Evolutionary conservation across 2,888 invertebrate species (phyloP).

Genomic region (Phorcus lineatus): DNA sequence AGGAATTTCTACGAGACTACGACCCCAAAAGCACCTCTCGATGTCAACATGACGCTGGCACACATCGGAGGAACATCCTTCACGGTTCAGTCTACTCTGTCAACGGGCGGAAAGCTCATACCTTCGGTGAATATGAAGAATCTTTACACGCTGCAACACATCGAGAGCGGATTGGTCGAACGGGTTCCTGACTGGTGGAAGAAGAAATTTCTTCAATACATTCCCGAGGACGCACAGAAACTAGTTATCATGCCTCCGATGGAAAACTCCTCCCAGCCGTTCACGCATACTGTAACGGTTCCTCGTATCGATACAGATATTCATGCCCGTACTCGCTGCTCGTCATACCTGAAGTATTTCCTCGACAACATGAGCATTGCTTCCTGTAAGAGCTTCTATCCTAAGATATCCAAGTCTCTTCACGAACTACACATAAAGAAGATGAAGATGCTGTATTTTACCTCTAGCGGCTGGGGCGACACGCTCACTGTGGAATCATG

Average conservation of each 20-base stretch:
- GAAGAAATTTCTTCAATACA: slow-evolving; percentile 42
- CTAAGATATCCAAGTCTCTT: slow-evolving; percentile 51
- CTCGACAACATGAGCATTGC: slow-evolving; percentile 59
- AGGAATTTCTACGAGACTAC: slow-evolving; percentile 64
- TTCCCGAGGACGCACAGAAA: slow-evolving; percentile 18
- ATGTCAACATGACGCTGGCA: slow-evolving; percentile 53
- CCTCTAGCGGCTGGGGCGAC: slow-evolving; percentile 57
- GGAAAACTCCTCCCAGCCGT: slow-evolving; percentile 37
- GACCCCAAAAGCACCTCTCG: slow-evolving; percentile 65
- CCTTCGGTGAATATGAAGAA: slow-evolving; percentile 52
- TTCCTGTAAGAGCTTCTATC: slow-evolving; percentile 44
- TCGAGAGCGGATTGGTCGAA: slow-evolving; percentile 6
- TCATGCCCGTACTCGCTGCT: slow-evolving; percentile 53
- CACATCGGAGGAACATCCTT: slow-evolving; percentile 60
- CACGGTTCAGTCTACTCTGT: slow-evolving; percentile 49
- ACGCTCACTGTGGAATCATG: slow-evolving; percentile 51
- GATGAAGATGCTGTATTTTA: slow-evolving; percentile 54
- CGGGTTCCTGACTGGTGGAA: slow-evolving; percentile 56
- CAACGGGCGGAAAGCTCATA: slow-evolving; percentile 53
- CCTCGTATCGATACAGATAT: slow-evolving; percentile 58
- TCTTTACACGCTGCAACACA: slow-evolving; percentile 49
- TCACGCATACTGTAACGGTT: slow-evolving; percentile 45
- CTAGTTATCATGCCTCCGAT: slow-evolving; percentile 36
- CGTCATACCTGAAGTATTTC: slow-evolving; percentile 59
- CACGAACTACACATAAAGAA: slow-evolving; percentile 55